Conservation (phyloP, 2,888 invertebrate genomes). For the Nebria salina region DNA sequence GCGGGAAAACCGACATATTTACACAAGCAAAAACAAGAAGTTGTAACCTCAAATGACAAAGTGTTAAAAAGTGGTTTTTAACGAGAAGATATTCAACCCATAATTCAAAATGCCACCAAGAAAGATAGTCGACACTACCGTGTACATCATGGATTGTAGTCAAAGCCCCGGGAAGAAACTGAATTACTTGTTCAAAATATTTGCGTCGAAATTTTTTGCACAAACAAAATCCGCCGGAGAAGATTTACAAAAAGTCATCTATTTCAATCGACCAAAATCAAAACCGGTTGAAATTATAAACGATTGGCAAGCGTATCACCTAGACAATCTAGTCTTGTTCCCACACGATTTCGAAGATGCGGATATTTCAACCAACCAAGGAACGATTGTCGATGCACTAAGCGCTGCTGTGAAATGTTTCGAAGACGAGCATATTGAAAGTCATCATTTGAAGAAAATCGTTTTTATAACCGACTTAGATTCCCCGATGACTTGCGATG, state of each 20-base stretch:
- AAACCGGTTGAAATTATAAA: background rate
- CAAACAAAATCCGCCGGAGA: background rate
- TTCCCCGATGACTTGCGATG: background rate
- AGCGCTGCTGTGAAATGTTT: background rate
- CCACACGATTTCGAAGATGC: background rate
- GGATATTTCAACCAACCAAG: background rate
- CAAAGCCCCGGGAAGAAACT: background rate
- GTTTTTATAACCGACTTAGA: constrained; percentile 4
- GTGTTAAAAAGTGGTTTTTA: background rate
- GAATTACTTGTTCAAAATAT: background rate
- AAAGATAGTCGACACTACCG: background rate
- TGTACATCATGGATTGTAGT: background rate
- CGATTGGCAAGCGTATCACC: background rate
- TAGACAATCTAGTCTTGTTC: background rate
- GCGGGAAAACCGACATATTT: background rate
- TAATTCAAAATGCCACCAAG: background rate
- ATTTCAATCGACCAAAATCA: background rate
- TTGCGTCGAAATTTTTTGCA: background rate
- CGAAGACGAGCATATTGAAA: background rate
- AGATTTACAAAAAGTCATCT: background rate
- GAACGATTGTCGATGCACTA: background rate
- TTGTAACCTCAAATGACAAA: background rate
- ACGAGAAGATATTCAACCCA: background rate
- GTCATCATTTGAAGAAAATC: background rate
- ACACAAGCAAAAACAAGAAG: background rate